Evolutionary conservation across 1,140 invertebrate genomes (phyloP), one percentile per base, ranked within the genome.

Genomic region (Leptinotarsa defecta): DNA sequence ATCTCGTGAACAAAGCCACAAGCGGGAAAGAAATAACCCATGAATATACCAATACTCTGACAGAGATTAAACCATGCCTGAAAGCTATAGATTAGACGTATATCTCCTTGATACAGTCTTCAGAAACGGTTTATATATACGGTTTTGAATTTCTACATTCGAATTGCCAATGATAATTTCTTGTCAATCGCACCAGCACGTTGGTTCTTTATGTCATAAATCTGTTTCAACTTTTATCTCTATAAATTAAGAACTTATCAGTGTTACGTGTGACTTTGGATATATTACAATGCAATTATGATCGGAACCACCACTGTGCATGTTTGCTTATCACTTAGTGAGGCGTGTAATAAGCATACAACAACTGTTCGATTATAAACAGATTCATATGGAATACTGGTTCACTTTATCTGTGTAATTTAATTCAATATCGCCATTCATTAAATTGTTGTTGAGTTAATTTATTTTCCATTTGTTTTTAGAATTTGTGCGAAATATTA

Each of bases 261-360:
- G 57, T 27, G 19, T 63, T 22, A 34, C 20, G 70, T 72, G 70
- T 72, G 52, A 52, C n/a, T 22, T 17, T 70, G 48, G 68, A 77
- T 74, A 77, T 76, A 78, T 78, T 78, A 78, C 68, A 76, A 74
- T 74, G 74, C 70, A 73, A 79, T 81, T 81, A 78, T 68, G 74
- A 74, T 76, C 69, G 61, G 52, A 77, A 13, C 24, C 57, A 79
- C 79, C 79, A 81, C 78, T 75, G 80, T 78, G 74, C 71, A 68
- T 81, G 78, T 81, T 81, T 81, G 73, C 78, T 78, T 78, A 79
- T 81, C 80, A 81, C 80, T 81, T 78, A 77, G 77, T 79, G 75
- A 77, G 74, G 62, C 78, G 73, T 81, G 80, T 79, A 81, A 81
- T 81, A 81, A 77, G 76, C 75, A 79, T 69, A 78, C 75, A 78